Evolutionary conservation across 2,113 vertebrate species (phyloP).

Genomic region (Phycodurus eques): DNA sequence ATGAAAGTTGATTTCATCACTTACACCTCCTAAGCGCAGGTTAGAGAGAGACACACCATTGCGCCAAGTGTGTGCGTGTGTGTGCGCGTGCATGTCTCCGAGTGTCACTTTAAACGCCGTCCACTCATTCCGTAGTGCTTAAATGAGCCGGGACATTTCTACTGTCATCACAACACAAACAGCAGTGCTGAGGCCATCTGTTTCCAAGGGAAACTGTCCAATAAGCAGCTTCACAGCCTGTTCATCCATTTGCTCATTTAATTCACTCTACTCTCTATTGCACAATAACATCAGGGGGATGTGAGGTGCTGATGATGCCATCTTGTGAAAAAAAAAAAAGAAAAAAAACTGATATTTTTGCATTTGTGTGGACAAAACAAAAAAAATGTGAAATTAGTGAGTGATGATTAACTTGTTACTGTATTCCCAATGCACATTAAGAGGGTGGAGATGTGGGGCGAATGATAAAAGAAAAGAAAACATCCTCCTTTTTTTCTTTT

Average conservation of each 20-base stretch:
- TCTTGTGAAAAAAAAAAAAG: not conserved
- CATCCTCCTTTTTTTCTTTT: too few species aligned
- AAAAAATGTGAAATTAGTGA: too few species aligned
- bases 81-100: conserved; percentile 19
- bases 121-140: conserved; percentile 24
- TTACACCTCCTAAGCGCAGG: conserved; percentile 41
- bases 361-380: not conserved
- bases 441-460: too few species aligned
- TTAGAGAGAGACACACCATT: conserved; percentile 3
- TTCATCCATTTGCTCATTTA: conserved; percentile 46
- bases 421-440: too few species aligned
- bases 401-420: too few species aligned
- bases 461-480: too few species aligned
- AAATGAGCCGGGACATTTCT: conserved; percentile 44
- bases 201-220: conserved; percentile 50
- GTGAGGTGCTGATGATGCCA: not conserved
- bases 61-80: conserved; percentile 21
- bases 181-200: conserved; percentile 56
- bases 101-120: conserved; percentile 46
- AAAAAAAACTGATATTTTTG: not conserved
- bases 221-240: conserved; percentile 50
- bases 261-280: conserved; percentile 14
- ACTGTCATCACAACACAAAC: conserved; percentile 51
- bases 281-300: not conserved
- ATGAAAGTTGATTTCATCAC: conserved; percentile 66